A percentile compares a stretch with the other conserved stretches of the same genome.
phyloP scores from a whole-genome alignment of 2,888 invertebrate species.

The Agrotis clavis region DNA sequence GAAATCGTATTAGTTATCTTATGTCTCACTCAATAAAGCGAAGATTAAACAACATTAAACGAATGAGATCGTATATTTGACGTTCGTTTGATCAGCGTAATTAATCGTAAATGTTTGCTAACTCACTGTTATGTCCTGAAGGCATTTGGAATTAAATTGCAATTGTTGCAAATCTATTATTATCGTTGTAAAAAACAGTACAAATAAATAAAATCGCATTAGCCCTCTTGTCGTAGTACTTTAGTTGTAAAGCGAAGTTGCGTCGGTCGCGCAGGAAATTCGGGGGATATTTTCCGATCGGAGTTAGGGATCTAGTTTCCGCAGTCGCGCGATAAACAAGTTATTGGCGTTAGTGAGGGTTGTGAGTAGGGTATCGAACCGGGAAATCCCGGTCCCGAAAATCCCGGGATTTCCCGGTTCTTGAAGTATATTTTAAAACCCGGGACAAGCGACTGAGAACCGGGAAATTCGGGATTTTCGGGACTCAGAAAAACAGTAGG shows the following conservation, averaged over 20 bases:
- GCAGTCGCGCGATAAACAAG: constrained; percentile 86
- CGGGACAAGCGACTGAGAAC: too few species aligned
- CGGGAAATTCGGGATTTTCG: too few species aligned
- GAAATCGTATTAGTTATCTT: constrained; percentile 44
- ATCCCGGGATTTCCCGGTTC: too few species aligned
- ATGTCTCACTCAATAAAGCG: constrained; percentile 47
- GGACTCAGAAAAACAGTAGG: too few species aligned
- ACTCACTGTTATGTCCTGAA: constrained; percentile 21
- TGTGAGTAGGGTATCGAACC: too few species aligned
- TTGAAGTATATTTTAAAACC: too few species aligned
- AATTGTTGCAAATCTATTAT: constrained; percentile 13
- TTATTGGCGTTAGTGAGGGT: constrained; percentile 83
- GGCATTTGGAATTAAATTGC: constrained; percentile 16
- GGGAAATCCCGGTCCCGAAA: too few species aligned
- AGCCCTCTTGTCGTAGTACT: constrained; percentile 46
- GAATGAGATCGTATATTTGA: constrained; percentile 41
- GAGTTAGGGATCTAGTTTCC: constrained; percentile 86
- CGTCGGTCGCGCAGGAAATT: constrained; percentile 77
- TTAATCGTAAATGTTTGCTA: constrained; percentile 32
- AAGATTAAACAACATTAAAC: constrained; percentile 36
- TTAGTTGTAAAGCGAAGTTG: constrained; percentile 62
- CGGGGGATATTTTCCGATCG: constrained; percentile 83
- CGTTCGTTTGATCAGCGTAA: constrained; percentile 50
- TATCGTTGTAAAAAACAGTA: constrained; percentile 31
- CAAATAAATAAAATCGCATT: constrained; percentile 53